These are phyloP conservation scores for Baccha elongata DNA, from an alignment of 2,888 invertebrate species.

Conservation along the genomic window DNA sequence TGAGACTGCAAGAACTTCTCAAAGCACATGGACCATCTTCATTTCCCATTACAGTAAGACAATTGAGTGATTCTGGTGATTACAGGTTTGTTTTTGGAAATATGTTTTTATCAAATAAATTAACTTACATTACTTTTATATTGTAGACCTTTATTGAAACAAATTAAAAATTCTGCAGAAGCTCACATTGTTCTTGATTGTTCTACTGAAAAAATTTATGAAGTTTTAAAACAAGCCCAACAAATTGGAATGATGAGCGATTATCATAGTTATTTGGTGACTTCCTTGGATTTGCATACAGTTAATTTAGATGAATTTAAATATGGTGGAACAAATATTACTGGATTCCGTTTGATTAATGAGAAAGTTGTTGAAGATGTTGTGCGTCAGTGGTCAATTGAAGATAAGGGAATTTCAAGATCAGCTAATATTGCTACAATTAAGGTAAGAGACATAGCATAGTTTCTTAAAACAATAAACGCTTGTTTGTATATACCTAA, in stretches of 20 bases:
- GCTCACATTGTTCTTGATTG: slow-evolving; percentile 96
- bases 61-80: slow-evolving; percentile 92
- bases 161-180: slow-evolving; percentile 95
- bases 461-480: too few relatives aligned
- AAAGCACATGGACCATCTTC: slow-evolving; percentile 94
- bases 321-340: slow-evolving; percentile 97
- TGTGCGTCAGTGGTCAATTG: slow-evolving; percentile 90
- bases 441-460: slow-evolving; percentile 83
- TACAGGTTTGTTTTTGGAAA: slow-evolving; percentile 86
- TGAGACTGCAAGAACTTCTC: slow-evolving; percentile 92
- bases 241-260: slow-evolving; percentile 99
- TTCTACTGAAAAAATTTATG: slow-evolving; percentile 91
- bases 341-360: slow-evolving; percentile 94
- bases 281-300: slow-evolving; percentile 95
- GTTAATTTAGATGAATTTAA: slow-evolving; percentile 96
- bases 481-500: too few relatives aligned
- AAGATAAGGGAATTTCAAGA: slow-evolving; percentile 87
- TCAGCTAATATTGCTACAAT: slow-evolving; percentile 81
- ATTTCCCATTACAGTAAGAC: slow-evolving; percentile 92
- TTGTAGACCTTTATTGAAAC: slow-evolving; percentile 92
- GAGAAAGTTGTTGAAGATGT: slow-evolving; percentile 91
- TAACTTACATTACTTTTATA: slow-evolving; percentile 61
- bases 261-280: slow-evolving; percentile 96
- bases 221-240: slow-evolving; percentile 95
- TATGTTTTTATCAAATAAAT: slow-evolving; percentile 6